Evolutionary conservation across 1,140 invertebrate genomes (phyloP).

Genomic region (Portunus trituberculatus): DNA sequence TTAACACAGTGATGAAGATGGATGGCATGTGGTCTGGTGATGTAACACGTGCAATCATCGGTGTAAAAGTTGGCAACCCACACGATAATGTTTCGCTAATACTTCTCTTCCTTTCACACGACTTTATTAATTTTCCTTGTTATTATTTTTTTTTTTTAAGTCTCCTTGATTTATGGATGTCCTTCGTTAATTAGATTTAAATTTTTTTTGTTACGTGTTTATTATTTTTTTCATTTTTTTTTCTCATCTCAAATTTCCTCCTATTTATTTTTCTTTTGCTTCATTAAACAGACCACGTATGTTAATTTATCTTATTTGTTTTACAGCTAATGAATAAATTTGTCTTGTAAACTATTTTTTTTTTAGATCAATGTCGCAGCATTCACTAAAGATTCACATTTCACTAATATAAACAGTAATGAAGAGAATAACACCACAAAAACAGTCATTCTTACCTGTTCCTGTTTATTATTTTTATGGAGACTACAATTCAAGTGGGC

Average conservation of each 20-base stretch:
- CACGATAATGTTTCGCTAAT: not conserved
- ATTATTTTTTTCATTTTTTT: no score
- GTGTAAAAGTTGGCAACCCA: not conserved
- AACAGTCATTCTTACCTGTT: not conserved
- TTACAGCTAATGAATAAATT: no score
- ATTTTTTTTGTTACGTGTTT: not conserved
- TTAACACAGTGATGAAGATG: not conserved
- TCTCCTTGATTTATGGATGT: not conserved
- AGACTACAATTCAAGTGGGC: no score
- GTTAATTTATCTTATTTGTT: no score
- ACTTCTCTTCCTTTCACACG: not conserved
- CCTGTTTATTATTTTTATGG: no score
- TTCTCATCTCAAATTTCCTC: no score
- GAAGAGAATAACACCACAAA: not conserved
- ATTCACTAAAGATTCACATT: not conserved
- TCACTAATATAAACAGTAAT: not conserved
- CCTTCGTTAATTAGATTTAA: not conserved
- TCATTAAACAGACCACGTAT: no score
- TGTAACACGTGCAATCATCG: not conserved
- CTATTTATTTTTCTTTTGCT: no score
- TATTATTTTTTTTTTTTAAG: not conserved
- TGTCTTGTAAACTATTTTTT: no score
- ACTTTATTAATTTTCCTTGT: not conserved
- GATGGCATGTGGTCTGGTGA: not conserved
- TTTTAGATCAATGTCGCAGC: not conserved